Evolutionary conservation across 64 coral and sea anemone species (phyloP), one percentile per base, ranked within the genome.

Genomic region (Trachythela sp.): DNA sequence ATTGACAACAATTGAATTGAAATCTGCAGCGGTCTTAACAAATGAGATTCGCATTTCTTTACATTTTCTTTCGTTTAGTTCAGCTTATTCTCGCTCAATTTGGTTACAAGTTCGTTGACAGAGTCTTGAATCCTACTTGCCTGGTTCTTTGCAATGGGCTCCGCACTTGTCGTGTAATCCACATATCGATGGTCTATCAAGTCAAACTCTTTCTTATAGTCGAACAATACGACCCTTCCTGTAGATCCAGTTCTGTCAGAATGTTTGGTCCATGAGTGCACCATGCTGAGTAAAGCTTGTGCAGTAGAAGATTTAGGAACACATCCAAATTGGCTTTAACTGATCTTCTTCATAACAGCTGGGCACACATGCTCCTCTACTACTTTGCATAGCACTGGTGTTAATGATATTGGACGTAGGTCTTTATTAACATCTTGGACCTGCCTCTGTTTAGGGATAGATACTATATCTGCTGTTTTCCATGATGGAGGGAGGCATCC

Each of bases 401-500:
- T 70, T 88, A 70, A 88, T 36, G 86, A 88, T 35, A 88, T 88
- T 6, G 42, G 42, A 6, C 4, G 42, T 6, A 45, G 42, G 11
- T 45, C 42, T 45, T 45, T 45, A 11, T 70, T 71, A 88, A 88
- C 86, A 24, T 88, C 85, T 87, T 87, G 85, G 15, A 87, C 85
- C 86, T 24, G 54, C 60, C 60, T 70, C 7, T 68, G 20, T 14
- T 68, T 68, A 68, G 59, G 59, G 5, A 68, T 59, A 45, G 42
- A 11, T 45, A 45, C 42, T 45, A 45, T 45, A 45, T 45, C 42
- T 11, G 42, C 42, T 45, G 50, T 59, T 87, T 87, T 87, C 86
- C 54, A 88, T 68, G 36, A 22, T n/a, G 86, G 86, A 29, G 86
- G 86, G n/a, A 88, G 27, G 42, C 86, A 31, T 32, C 86, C 10